Evolutionary conservation across 2,113 vertebrate genomes (phyloP).

Genomic region (Myiopsitta monachus): DNA sequence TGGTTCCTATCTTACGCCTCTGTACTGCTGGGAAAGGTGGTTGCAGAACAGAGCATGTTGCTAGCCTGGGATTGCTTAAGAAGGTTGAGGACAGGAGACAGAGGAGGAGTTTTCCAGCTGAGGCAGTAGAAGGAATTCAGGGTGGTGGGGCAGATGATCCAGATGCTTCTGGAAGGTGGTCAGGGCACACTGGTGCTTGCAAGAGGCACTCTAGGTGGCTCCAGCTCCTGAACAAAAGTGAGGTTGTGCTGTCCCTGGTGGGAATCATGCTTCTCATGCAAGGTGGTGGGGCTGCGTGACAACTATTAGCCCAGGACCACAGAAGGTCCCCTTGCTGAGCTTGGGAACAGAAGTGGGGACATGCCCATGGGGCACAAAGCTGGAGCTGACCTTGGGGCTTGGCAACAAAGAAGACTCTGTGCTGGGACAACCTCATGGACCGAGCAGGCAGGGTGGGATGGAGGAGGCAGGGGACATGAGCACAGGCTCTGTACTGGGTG

Average conservation of each 20-base stretch:
- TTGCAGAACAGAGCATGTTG: not conserved
- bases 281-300: not conserved
- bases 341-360: not conserved
- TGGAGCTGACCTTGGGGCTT: rapidly evolving
- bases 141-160: not conserved
- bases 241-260: not conserved
- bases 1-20: not conserved
- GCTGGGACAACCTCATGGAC: not conserved
- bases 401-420: not conserved
- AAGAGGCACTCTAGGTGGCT: not conserved
- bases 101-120: not conserved
- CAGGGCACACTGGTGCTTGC: not conserved
- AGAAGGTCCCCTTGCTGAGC: rapidly evolving
- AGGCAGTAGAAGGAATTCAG: not conserved
- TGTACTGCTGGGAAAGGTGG: not conserved
- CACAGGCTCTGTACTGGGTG: not conserved
- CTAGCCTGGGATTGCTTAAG: conserved; percentile 4
- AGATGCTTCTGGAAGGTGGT: not conserved
- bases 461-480: not conserved
- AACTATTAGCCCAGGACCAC: rapidly evolving
- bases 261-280: not conserved
- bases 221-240: not conserved
- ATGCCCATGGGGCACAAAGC: rapidly evolving
- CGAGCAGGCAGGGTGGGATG: not conserved
- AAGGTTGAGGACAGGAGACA: not conserved